Evolutionary conservation across 2,113 vertebrate genomes (phyloP), one percentile per base, ranked within the genome.

Genomic region (Lynx canadensis): DNA sequence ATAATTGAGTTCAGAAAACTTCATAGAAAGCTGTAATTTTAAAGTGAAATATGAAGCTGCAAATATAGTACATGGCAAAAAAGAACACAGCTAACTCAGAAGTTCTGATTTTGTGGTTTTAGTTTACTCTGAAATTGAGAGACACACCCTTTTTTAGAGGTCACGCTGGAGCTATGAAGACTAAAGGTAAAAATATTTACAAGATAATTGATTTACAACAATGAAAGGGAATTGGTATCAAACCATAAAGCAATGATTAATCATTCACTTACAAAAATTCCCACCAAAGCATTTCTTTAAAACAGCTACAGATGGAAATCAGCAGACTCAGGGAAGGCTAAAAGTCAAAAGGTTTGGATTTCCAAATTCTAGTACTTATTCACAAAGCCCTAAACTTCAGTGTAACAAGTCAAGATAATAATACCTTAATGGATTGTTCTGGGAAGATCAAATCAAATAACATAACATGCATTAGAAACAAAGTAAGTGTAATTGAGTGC

Each of bases 121-220:
- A 48, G 6, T 52, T 96, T 82, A 88, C 83, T 96, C 60, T 93
- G 55, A 95, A 71, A 69, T 19, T 65, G 48, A 88, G 66, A 87
- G 60, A 38, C 52, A 86, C 41, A 65, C 12, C 66, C 73, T 90
- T 45, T 74, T 71, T 36, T 31, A 16, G 82, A 74, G 48, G 55
- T 76, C 85, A 66, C 15, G 76, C 45, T 45, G 65, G 29, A 86
- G 15, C 3, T 94, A 1, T 73, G 84, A 95, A 83, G 66, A 96
- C 36, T 94, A 91, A 86, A 95, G 91, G 84, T 97, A 85, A 93
- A 97, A 93, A 92, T 92, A 95, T 60, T 92, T 95, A 96, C 25
- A 91, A 95, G 83, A 84, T 81, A 89, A 79, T 18, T 96, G 89
- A 94, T 96, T 96, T 93, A 96, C 66, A 94, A 66, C n/a, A 93